These are phyloP conservation scores for Ichneumoninae sp. DNA, from an alignment of 2,888 invertebrate species.

Conservation along the genomic window DNA sequence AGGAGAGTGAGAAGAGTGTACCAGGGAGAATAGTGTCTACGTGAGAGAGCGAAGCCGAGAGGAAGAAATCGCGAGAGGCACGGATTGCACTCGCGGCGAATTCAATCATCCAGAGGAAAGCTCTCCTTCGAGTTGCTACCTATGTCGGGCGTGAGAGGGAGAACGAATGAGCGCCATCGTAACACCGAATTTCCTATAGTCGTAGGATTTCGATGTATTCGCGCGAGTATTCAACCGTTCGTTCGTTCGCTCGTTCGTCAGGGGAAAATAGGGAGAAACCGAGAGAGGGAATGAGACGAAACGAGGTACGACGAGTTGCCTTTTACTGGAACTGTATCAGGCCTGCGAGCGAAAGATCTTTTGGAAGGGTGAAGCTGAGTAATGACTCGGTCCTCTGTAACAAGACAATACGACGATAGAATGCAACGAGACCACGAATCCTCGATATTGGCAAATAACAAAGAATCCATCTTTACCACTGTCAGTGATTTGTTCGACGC, in stretches of 20 bases:
- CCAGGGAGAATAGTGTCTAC: constrained; percentile 35
- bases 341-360: neutral
- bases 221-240: constrained; percentile 58
- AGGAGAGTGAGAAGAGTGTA: constrained; percentile 4
- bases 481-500: neutral
- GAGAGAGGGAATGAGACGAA: neutral
- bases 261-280: constrained; percentile 15
- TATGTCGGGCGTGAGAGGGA: neutral
- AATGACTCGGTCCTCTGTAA: neutral
- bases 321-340: constrained; percentile 4
- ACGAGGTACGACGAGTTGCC: constrained; percentile 12
- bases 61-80: constrained; percentile 49
- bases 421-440: neutral
- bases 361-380: constrained; percentile 7
- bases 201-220: constrained; percentile 55
- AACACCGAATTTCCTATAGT: constrained; percentile 31
- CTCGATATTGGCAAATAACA: neutral
- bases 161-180: constrained; percentile 3
- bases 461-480: neutral
- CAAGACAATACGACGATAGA: neutral
- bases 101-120: constrained; percentile 65
- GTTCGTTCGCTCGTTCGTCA: constrained; percentile 35
- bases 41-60: constrained; percentile 50
- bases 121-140: constrained; percentile 37
- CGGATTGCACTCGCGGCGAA: constrained; percentile 65